Percentiles rank a stretch among this genome's conserved stretches.
Evolutionary conservation across 2,888 invertebrate genomes (phyloP).

Genomic region (Eurois occulta): DNA sequence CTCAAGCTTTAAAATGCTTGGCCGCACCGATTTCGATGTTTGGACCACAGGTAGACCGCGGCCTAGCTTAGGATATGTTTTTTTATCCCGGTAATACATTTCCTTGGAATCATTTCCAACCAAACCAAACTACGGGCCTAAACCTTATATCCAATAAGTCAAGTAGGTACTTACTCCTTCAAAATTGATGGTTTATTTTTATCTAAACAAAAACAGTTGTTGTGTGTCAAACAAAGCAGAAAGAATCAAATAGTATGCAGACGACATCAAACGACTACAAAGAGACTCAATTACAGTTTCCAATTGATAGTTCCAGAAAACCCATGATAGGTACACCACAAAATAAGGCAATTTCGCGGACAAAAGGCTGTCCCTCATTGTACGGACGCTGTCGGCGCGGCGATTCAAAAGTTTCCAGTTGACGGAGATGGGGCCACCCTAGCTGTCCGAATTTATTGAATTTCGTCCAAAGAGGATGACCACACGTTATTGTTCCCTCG

Average conservation of each 20-base stretch:
- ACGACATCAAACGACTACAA: slow-evolving; percentile 86
- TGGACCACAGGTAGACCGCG: not conserved
- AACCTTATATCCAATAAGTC: too few relatives aligned
- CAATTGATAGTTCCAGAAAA: slow-evolving; percentile 86
- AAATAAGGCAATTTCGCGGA: slow-evolving; percentile 89
- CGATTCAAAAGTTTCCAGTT: slow-evolving; percentile 88
- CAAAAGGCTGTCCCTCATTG: slow-evolving; percentile 85
- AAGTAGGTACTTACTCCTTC: too few relatives aligned
- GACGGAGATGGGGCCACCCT: slow-evolving; percentile 79
- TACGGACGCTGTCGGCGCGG: slow-evolving; percentile 83
- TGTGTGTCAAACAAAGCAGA: slow-evolving; percentile 73
- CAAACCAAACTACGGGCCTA: not conserved
- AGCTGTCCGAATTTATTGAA: slow-evolving; percentile 87
- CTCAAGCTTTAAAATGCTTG: too few relatives aligned
- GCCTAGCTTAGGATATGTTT: not conserved
- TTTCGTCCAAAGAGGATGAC: slow-evolving; percentile 84
- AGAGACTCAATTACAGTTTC: slow-evolving; percentile 85
- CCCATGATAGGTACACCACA: slow-evolving; percentile 86
- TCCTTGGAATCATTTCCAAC: not conserved
- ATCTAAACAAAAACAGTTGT: slow-evolving; percentile 71
- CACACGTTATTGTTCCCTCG: slow-evolving; percentile 86
- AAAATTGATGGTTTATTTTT: slow-evolving; percentile 63
- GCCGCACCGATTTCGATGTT: not conserved
- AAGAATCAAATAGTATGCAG: slow-evolving; percentile 79
- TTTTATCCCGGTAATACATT: not conserved